Base-by-base conservation (phyloP, 2,797 vertebrate genomes). In the Tachyglossus aculeatus region DNA sequence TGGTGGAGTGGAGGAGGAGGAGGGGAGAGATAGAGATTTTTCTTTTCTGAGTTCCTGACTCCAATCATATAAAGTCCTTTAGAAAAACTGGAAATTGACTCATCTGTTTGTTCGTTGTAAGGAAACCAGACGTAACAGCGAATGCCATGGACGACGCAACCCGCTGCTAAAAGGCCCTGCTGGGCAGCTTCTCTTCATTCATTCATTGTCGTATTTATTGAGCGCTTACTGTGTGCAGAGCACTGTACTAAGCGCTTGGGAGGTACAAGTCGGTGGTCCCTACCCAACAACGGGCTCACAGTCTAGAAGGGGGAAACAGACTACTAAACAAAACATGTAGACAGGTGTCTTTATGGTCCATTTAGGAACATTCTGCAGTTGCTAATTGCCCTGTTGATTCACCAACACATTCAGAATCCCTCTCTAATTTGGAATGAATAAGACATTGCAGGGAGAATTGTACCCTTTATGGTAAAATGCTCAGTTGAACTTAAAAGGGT, bases 371-470 rank as follows among this genome's bases (percentile, higher is more conserved):
- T 22, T 61, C 38, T n/a, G 2, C 6, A 38, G 21, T 31, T 60
- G 43, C 16, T 54, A 50, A 34, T 50, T 70, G 51, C 37, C 47
- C 25, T 45, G 22, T 22, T 39, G 14, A 37, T 45, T 70, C 45
- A 36, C 55, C 66, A 59, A 29, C 41, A 53, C 38, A 54, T 67
- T 44, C 65, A 57, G 72, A 76, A 56, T 60, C 3, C 7, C 48
- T 61, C 36, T 78, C 59, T 69, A 41, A 64, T 55, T 67, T 74
- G 44, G 40, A 83, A 69, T 53, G 38, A 25, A 34, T 47, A 72
- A 54, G n/a, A 52, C 13, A 5, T 41, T 11, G 38, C 58, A 53
- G 65, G n/a, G 52, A 54, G 22, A 45, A 37, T 4, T 25, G 5
- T 53, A 15, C 1, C 29, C 8, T 41, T 67, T 34, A 43, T 33